phyloP scores from a whole-genome alignment of 2,113 vertebrate species.

The Lethenteron reissneri region DNA sequence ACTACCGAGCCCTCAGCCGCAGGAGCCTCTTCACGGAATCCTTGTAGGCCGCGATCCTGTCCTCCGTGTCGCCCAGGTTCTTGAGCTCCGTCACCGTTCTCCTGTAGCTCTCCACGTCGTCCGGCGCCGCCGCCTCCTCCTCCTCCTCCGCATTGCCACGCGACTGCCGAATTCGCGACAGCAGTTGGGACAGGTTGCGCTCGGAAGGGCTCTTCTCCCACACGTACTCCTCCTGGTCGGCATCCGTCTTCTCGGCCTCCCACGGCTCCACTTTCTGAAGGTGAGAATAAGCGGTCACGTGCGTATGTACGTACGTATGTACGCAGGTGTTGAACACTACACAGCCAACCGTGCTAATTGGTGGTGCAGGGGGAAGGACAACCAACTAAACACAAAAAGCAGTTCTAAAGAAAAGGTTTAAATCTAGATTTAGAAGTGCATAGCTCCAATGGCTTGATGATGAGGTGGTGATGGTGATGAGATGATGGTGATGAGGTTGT shows the following conservation, averaged over 20 bases:
- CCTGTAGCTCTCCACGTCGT: constrained; percentile 41
- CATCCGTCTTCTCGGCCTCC: constrained; percentile 49
- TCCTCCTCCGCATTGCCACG: constrained; percentile 19
- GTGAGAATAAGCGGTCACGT: constrained; percentile 7
- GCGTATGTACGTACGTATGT: too few relatives aligned
- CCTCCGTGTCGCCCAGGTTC: constrained; percentile 51
- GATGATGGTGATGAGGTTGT: too few relatives aligned
- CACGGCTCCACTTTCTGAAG: constrained; percentile 68
- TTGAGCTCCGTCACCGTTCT: constrained; percentile 39
- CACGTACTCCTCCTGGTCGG: constrained; percentile 66
- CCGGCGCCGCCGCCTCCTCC: constrained; percentile 13
- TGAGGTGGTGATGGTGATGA: too few relatives aligned
- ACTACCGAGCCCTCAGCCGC: constrained; percentile 13
- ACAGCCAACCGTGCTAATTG: too few relatives aligned
- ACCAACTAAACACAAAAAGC: too few relatives aligned
- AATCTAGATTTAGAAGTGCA: too few relatives aligned
- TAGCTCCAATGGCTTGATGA: too few relatives aligned
- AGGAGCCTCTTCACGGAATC: constrained; percentile 57
- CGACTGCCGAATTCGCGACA: constrained; percentile 22
- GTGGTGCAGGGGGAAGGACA: too few relatives aligned
- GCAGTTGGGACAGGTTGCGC: constrained; percentile 32
- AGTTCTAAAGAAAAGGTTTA: too few relatives aligned
- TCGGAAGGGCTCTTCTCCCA: constrained; percentile 66
- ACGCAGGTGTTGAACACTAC: too few relatives aligned
- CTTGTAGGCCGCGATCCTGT: constrained; percentile 41